Conservation (phyloP, 2,888 invertebrate genomes). For the Pachycephus smyrnensis region DNA sequence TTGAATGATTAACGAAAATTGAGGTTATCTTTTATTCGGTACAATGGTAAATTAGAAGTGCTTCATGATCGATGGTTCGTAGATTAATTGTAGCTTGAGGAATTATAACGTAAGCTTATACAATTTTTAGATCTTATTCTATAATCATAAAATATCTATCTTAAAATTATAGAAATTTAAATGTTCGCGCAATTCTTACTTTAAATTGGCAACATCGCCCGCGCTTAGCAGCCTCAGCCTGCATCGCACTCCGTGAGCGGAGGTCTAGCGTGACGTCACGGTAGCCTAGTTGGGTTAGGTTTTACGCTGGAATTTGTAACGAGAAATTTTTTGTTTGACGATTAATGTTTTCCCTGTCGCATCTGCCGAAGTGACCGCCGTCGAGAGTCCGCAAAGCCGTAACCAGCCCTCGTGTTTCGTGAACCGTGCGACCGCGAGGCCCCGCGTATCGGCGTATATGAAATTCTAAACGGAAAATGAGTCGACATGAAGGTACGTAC, state of each 20-base stretch:
- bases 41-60: not conserved
- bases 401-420: slow-evolving; percentile 41
- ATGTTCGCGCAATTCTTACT: not conserved
- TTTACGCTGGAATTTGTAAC: slow-evolving; percentile 77
- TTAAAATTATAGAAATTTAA: not conserved
- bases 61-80: not conserved
- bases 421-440: slow-evolving; percentile 55
- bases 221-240: slow-evolving; percentile 17
- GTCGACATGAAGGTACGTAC: slow-evolving; percentile 94
- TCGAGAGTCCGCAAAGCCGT: slow-evolving; percentile 60
- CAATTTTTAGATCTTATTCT: not conserved
- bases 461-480: slow-evolving; percentile 77
- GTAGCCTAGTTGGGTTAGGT: slow-evolving; percentile 81
- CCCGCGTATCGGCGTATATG: slow-evolving; percentile 64
- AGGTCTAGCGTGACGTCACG: slow-evolving; percentile 60
- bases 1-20: not conserved
- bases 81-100: not conserved
- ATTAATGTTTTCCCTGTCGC: slow-evolving; percentile 72
- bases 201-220: slow-evolving; percentile 7
- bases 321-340: slow-evolving; percentile 75
- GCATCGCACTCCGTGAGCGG: slow-evolving; percentile 42
- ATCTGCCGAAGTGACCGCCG: slow-evolving; percentile 70
- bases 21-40: not conserved
- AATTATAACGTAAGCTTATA: not conserved
- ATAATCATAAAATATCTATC: not conserved